Evolutionary conservation across 2,113 vertebrate species (phyloP), one percentile per base, ranked within the genome.

Genomic region (Bucco capensis): DNA sequence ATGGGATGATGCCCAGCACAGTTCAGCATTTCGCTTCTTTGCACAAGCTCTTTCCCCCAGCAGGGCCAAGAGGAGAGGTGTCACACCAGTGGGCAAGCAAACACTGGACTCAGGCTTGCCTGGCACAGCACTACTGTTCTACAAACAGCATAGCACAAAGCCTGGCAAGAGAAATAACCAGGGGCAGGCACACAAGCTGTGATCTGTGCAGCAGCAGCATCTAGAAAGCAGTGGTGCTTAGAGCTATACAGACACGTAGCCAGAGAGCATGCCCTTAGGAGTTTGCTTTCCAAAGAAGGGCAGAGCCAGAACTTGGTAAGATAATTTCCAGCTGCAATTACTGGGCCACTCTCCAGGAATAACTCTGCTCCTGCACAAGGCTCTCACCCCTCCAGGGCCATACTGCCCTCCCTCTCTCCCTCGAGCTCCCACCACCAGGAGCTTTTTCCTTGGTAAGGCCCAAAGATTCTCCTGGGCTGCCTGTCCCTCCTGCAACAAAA

Each of bases 231-330:
- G 73, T 33, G 27, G 58, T 3, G 27, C 67, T 46, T 4, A 17
- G 83, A 5, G 18, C 64, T 7, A 12, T 18, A 37, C 4, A 1
- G 5, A 33, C 46, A 24, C 8, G 0, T 4, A 65, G 67, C 54
- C 79, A 49, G 57, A 6, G 69, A 80, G 58, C 25, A 0, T 3
- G 14, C 67, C 90, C 83, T 53, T 2, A 2, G 37, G 56, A 92
- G 79, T 15, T 81, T 31, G 51, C 65, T 91, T 94, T 87, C 95
- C 93, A 89, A 96, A 94, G 88, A 95, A 86, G 90, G 92, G 77
- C 90, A 95, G 69, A 91, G 65, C 28, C 57, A 71, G 53, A 44
- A n/a, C 77, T 71, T 60, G 50, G 54, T 8, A 11, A 58, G 94
- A 94, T 8, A 28, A 88, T 88, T 95, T 93, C 92, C 91, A 96